phyloP scores from a whole-genome alignment of 2,113 vertebrate species.

The Vimba vimba region DNA sequence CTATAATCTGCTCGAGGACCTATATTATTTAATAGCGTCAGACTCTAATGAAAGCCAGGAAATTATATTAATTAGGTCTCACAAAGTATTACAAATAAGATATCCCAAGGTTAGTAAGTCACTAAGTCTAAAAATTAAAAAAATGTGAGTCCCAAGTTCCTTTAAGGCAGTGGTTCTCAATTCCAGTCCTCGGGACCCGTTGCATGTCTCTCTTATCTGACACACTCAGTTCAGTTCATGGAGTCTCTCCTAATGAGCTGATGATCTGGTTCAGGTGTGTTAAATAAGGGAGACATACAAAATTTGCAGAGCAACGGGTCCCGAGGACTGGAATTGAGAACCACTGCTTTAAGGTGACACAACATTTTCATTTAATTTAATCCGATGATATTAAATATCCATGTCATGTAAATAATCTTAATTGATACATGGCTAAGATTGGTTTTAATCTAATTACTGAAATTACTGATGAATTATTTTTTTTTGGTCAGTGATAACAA shows the following conservation, averaged over 20 bases:
- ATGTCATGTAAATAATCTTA: background rate
- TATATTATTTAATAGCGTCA: constrained; percentile 31
- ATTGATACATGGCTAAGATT: background rate
- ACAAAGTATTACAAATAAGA: background rate
- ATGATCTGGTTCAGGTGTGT: too few species aligned
- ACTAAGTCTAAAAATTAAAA: background rate
- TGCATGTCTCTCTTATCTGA: too few species aligned
- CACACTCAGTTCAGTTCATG: too few species aligned
- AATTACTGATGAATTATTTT: background rate
- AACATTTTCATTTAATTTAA: background rate
- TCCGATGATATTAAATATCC: background rate
- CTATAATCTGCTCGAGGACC: constrained; percentile 25
- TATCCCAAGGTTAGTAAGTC: background rate
- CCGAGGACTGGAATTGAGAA: too few species aligned
- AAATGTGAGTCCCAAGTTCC: background rate
- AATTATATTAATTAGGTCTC: constrained; percentile 21
- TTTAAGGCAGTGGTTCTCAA: too few species aligned
- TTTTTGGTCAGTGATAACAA: background rate
- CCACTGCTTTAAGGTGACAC: background rate
- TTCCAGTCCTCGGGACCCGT: too few species aligned
- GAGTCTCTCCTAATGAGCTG: too few species aligned
- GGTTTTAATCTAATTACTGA: background rate
- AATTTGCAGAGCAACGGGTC: too few species aligned
- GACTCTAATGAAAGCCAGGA: constrained; percentile 21
- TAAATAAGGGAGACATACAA: too few species aligned